These are phyloP conservation scores for Sarotherodon lohbergeri DNA, from an alignment of 2,113 vertebrate genomes.

Conservation along the genomic window DNA sequence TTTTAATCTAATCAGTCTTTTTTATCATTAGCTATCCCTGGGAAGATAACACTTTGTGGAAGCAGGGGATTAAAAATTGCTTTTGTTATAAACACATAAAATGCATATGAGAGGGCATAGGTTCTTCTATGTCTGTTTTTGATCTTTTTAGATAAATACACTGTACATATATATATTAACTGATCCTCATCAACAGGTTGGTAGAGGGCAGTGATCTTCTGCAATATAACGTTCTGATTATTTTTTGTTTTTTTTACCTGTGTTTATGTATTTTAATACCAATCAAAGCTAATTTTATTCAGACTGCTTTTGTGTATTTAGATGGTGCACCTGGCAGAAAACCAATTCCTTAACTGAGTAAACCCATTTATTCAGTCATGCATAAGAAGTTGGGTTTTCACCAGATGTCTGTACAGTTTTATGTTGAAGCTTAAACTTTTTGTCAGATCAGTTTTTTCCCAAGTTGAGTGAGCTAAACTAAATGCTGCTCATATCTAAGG, in stretches of 20 bases:
- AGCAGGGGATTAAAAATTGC: background rate
- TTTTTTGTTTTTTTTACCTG: background rate
- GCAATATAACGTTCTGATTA: background rate
- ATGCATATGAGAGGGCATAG: background rate
- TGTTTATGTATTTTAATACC: slow-evolving; percentile 25
- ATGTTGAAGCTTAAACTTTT: background rate
- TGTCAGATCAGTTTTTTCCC: background rate
- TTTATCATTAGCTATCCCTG: background rate
- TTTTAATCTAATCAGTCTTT: background rate
- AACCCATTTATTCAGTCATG: background rate
- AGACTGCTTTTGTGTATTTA: background rate
- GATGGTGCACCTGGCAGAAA: background rate
- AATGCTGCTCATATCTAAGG: slow-evolving; percentile 19
- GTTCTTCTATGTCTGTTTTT: background rate
- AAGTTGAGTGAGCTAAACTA: slow-evolving; percentile 21
- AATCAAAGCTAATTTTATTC: background rate
- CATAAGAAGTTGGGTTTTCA: background rate
- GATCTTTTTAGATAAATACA: background rate
- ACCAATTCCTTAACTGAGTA: background rate
- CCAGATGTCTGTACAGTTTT: background rate
- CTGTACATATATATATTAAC: slow-evolving; percentile 2
- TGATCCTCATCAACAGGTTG: slow-evolving; percentile 50
- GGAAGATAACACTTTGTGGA: background rate
- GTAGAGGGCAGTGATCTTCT: slow-evolving; percentile 16
- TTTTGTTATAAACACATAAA: background rate